These are phyloP conservation scores for Lagopus leucura DNA, from an alignment of 2,113 vertebrate species.

Conservation along the genomic window DNA sequence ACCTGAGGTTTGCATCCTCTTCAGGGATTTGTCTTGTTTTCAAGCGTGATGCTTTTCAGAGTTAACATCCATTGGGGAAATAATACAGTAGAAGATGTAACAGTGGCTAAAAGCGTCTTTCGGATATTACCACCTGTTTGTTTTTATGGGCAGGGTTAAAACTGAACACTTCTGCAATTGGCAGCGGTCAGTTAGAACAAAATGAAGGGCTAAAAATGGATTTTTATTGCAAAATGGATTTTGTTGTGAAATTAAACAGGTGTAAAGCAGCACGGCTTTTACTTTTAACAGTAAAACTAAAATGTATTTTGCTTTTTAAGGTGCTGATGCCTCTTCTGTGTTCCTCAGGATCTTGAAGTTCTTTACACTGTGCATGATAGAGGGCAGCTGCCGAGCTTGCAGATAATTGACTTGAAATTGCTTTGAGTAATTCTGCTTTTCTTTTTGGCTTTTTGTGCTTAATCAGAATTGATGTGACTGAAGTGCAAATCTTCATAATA, in stretches of 20 bases:
- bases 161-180: not conserved
- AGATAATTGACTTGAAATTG: conserved; percentile 70
- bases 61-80: not conserved
- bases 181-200: not conserved
- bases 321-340: not conserved
- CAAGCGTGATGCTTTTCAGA: not conserved
- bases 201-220: conserved; percentile 32
- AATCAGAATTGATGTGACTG: conserved; percentile 99
- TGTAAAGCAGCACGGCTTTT: not conserved
- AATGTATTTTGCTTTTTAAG: conserved; percentile 19
- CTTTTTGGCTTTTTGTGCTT: conserved; percentile 81
- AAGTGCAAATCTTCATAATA: conserved; percentile 99
- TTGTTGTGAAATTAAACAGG: conserved; percentile 65
- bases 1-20: not conserved
- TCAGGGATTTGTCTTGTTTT: not conserved
- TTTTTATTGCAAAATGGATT: conserved; percentile 45
- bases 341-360: conserved; percentile 21
- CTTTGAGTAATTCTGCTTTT: conserved; percentile 81
- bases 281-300: not conserved
- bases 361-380: conserved; percentile 78
- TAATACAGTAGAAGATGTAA: not conserved
- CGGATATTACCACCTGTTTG: not conserved
- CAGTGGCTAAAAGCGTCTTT: not conserved
- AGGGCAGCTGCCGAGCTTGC: conserved; percentile 76
- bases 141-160: conserved; percentile 74